A percentile compares a stretch with the other conserved stretches of the same genome.
phyloP scores from a whole-genome alignment of 2,113 vertebrate genomes.

The Sapayoa aenigma region DNA sequence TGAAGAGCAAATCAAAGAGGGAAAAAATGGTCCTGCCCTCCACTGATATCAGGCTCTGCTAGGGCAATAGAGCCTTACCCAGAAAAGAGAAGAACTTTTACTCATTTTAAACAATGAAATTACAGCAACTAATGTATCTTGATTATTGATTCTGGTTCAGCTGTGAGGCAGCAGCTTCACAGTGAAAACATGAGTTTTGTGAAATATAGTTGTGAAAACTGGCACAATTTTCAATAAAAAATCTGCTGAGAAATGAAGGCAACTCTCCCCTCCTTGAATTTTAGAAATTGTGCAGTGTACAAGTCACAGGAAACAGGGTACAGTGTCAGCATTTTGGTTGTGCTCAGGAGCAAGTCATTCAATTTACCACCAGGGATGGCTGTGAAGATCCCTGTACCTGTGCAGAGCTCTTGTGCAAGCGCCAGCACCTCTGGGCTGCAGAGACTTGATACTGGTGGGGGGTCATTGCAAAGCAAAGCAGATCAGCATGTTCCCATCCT shows the following conservation, averaged over 20 bases:
- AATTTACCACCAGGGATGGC: not conserved
- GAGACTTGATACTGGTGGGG: not conserved
- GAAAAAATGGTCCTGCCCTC: not conserved
- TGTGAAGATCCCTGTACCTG: accelerated
- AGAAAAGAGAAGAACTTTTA: not conserved
- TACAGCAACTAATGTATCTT: not conserved
- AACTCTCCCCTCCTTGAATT: not conserved
- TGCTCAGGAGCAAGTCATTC: not conserved
- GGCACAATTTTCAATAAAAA: not conserved
- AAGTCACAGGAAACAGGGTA: not conserved
- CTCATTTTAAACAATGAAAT: not conserved
- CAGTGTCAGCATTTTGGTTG: not conserved
- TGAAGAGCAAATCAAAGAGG: not conserved
- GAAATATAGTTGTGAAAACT: not conserved
- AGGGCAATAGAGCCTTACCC: not conserved
- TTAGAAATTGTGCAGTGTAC: not conserved
- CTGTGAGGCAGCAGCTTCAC: not conserved
- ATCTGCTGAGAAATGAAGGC: not conserved
- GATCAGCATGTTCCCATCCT: not conserved
- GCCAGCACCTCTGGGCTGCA: not conserved
- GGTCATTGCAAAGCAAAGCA: not conserved
- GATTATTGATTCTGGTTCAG: not conserved
- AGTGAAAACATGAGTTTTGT: not conserved
- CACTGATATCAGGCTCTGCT: not conserved
- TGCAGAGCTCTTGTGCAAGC: not conserved